These are phyloP conservation scores for Leucophora obtusa DNA, from an alignment of 2,888 invertebrate species.

Conservation along the genomic window DNA sequence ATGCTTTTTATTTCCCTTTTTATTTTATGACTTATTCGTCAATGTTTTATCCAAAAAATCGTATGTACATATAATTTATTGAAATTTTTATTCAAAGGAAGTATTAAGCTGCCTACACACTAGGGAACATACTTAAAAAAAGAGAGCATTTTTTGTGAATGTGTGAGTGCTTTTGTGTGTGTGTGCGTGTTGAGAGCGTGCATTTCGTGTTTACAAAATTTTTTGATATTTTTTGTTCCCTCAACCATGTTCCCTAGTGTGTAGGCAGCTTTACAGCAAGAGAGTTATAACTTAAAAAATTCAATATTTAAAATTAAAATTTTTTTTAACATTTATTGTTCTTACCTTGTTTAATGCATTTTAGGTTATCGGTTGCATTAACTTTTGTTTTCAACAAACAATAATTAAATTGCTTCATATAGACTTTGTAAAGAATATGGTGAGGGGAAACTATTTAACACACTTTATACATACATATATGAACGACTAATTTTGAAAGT, in stretches of 20 bases:
- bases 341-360: constrained; percentile 36
- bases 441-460: not conserved
- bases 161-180: no score
- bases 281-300: not conserved
- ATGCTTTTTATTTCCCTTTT: constrained; percentile 1
- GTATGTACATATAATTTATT: not conserved
- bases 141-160: no score
- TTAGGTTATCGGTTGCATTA: constrained; percentile 50
- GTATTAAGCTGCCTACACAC: no score
- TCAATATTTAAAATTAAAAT: not conserved
- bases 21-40: not conserved
- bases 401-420: constrained; percentile 21
- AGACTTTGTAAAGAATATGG: constrained; percentile 8
- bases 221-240: no score
- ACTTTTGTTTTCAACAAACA: constrained; percentile 39
- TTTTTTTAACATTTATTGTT: constrained; percentile 16
- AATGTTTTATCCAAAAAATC: not conserved
- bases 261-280: no score
- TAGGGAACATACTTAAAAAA: no score
- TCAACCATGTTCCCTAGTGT: no score
- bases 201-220: no score
- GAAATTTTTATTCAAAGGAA: not conserved
- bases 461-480: no score
- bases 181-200: no score
- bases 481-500: no score